Base-by-base conservation (phyloP, 2,113 vertebrate genomes). In the Nothocercus nigrocapillus region DNA sequence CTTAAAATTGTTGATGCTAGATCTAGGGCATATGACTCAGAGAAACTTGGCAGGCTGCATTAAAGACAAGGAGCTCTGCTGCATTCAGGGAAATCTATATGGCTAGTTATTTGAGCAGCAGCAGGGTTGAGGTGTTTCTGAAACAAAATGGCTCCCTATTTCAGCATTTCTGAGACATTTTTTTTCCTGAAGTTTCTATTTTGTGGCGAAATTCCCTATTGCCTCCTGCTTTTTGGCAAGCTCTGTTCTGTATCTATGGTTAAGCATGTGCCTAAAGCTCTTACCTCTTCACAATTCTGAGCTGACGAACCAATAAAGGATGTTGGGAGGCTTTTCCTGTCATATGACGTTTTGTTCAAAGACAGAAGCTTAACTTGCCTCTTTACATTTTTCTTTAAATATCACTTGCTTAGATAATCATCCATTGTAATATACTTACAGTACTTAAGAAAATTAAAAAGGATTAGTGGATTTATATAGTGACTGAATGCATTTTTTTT, bases 41-140 rank as follows among this genome's bases (percentile, higher is more conserved):
- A 12, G 64, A 74, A 56, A 61, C 1, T 2, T 3, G 1, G 3
- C 12, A 32, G 16, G 7, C 11, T 2, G 1, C 13, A n/a, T 1
- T 25, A 40, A 28, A 28, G 16, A 3, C 1, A 16, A 24, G 34
- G 34, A 36, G 59, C n/a, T 24, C 59, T 62, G n/a, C 59, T 22
- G n/a, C 32, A 22, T 36, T 62, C 59, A 62, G 45, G 38, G 11
- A 85, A 88, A 78, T 66, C 32, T 1, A 1, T 42, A 44, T 9
- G 30, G 28, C 34, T 15, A 15, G 36, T 82, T 76, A 18, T 36
- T 77, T 69, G 47, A 69, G 24, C 20, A 76, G 11, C 16, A 56
- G 20, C 7, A 49, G 17, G 47, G 20, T 42, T 34, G 53, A 38
- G 10, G 13, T 86, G 10, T 69, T 49, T 20, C 25, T 27, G 47